Base-by-base conservation (phyloP, 2,888 invertebrate species). In the Limnephilus auricula region DNA sequence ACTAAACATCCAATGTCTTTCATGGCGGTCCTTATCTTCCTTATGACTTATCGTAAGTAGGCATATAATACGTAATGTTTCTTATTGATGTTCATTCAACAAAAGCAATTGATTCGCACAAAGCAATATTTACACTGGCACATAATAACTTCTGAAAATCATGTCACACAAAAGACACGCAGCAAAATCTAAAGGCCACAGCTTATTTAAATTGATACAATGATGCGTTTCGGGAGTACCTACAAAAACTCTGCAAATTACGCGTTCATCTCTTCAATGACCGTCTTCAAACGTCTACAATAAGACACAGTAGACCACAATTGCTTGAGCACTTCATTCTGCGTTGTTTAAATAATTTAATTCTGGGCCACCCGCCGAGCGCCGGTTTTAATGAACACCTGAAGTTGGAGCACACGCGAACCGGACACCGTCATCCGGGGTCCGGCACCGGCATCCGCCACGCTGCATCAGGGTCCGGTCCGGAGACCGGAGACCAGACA, bases 261-360 rank as follows among this genome's bases (percentile, higher is more conserved):
- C 34, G 9, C 34, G 34, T 82, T 82, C 25, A 30, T 37, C 84
- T 30, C n/a, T 85, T 85, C 40, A 84, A 84, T 40, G 30, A 84
- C 4, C 40, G 40, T 25, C 37, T 37, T 37, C 37, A 40, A 85
- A 85, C 30, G 40, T 80, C 25, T 40, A 85, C 30, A 85, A 85
- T 18, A 85, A 85, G 84, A 85, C 40, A 40, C 37, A 37, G 34
- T 12, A 32, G 37, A 84, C 83, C n/a, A 34, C n/a, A 40, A 85
- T 40, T 85, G 40, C 84, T 40, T 45, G 37, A 85, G 84, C 84
- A 85, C 84, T 85, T 85, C 84, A 85, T 85, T 85, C n/a, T 37
- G 45, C 82, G 84, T 40, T 85, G 45, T n/a, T 85, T 40, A 85
- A 40, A 65, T 65, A 65, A 85, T 40, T 37, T 34, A 85, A 85